Base-by-base conservation (phyloP, 1,140 invertebrate species). In the Zaprionus ornatus region DNA sequence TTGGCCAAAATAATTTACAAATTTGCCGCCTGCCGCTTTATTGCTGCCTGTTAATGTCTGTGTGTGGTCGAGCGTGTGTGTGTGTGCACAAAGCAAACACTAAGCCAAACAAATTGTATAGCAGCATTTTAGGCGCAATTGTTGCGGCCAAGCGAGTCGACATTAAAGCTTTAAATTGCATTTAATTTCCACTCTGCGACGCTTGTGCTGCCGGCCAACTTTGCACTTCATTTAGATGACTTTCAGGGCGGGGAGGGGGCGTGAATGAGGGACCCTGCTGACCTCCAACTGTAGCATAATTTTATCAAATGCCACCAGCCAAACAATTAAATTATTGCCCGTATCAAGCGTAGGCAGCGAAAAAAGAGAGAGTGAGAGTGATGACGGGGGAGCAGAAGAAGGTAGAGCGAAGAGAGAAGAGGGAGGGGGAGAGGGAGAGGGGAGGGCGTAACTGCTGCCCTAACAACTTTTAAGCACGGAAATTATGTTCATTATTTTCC, bases 211-310 rank as follows among this genome's bases (percentile, higher is more conserved):
- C 1, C 25, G 72, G 77, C 40, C 66, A 88, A 88, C 69, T 86
- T 86, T 88, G 77, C 83, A 88, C 84, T 88, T 83, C 57, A 80
- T 86, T 83, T 69, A 62, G 71, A 80, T 88, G 80, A 83, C 77
- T 88, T 67, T 71, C 54, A 66, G 15, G 54, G 64, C 13, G 29
- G 15, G 0, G 5, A 13, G 7, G 2, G 0, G 2, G 10, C 23
- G 50, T n/a, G 21, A 10, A 3, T 7, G 52, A n/a, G 32, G 3
- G 17, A 13, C 19, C 45, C 40, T 4, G 45, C 17, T 48, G 45
- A 21, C 45, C 45, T 50, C 45, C 4, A 45, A 45, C 40, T 45
- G 40, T 35, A 19, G 50, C 4, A 56, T 37, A 64, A 77, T 70
- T 54, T 69, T 71, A 87, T 82, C 83, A 88, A 88, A 88, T 68